Evolutionary conservation across 2,888 invertebrate species (phyloP).

Genomic region (Tenthredo livida): DNA sequence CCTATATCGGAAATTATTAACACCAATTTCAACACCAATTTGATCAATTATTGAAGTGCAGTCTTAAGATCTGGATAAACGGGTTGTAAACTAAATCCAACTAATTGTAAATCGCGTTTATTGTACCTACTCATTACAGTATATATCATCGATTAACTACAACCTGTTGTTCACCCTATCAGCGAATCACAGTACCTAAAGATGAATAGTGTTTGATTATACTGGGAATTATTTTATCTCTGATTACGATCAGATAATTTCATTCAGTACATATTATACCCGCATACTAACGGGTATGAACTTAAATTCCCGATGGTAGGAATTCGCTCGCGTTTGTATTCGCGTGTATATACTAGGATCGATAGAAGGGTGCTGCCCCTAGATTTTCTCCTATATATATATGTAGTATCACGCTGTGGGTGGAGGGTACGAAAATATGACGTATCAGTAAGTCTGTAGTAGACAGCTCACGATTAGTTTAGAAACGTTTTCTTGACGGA

Average conservation of each 20-base stretch:
- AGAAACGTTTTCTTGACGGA: background rate
- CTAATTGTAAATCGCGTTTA: conserved; percentile 1
- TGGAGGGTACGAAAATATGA: background rate
- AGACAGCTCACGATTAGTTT: background rate
- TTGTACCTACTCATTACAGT: background rate
- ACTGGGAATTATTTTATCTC: background rate
- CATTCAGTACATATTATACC: background rate
- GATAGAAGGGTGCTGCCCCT: conserved; percentile 15
- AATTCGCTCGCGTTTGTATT: conserved; percentile 17
- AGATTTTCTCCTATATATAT: background rate
- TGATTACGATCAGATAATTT: background rate
- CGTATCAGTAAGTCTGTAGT: background rate
- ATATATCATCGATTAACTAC: background rate
- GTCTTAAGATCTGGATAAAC: conserved; percentile 2
- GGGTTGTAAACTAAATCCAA: background rate
- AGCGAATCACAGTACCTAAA: background rate
- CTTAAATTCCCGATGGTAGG: background rate
- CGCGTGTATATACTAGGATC: background rate
- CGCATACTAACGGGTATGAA: background rate
- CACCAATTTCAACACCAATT: background rate
- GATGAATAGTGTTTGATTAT: background rate
- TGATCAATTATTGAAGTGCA: background rate
- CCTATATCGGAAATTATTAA: background rate
- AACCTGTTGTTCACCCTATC: background rate
- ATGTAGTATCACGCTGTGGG: background rate